phyloP scores from a whole-genome alignment of 2,797 vertebrate species.

The Petrocephalus schoutedeni region DNA sequence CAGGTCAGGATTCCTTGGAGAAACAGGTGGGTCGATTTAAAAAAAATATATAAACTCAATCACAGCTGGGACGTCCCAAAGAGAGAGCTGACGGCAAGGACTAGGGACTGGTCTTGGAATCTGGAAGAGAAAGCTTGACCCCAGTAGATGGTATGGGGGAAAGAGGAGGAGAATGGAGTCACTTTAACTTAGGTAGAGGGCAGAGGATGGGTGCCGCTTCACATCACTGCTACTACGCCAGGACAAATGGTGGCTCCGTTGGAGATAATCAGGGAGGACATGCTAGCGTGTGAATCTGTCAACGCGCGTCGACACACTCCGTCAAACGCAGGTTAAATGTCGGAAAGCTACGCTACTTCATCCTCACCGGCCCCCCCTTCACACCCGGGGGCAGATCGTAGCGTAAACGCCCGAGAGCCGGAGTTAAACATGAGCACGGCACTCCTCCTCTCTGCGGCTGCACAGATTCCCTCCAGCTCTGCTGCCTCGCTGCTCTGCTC shows the following conservation, averaged over 20 bases:
- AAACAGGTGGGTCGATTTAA: not conserved
- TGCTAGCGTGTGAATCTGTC: not conserved
- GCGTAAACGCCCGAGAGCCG: not conserved
- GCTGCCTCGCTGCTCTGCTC: constrained; percentile 51
- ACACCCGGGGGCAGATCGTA: not conserved
- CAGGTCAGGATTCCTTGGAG: not conserved
- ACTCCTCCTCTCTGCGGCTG: not conserved
- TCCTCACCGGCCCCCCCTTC: not conserved
- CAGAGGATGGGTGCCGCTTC: not conserved
- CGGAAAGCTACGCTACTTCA: not conserved
- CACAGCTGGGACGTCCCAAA: not conserved
- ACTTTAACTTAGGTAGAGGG: not conserved
- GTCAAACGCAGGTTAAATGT: not conserved
- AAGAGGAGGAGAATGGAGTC: too few relatives aligned
- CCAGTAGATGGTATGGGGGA: not conserved
- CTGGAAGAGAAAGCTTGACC: not conserved
- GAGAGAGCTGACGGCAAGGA: not conserved
- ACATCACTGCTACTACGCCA: not conserved
- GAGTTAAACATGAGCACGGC: not conserved
- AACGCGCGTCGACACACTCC: not conserved
- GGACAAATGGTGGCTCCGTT: not conserved
- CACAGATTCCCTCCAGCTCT: not conserved
- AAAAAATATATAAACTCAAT: not conserved
- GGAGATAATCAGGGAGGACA: not conserved
- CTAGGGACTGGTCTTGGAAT: not conserved